Conservation (phyloP, 2,797 vertebrate species). For the Threskiornis aethiopicus region DNA sequence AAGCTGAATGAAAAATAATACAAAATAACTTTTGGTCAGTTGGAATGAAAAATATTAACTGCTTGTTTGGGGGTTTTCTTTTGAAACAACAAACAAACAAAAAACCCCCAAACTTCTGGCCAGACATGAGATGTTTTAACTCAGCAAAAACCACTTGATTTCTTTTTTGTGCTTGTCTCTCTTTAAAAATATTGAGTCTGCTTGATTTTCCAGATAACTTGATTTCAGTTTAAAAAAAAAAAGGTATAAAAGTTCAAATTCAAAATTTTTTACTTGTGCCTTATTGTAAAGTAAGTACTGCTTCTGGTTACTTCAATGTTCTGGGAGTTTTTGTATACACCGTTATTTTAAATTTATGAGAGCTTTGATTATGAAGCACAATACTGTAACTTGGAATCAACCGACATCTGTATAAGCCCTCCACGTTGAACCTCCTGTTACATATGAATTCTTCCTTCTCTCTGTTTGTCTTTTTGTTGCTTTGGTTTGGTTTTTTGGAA, state of each 20-base stretch:
- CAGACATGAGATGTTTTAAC: not conserved
- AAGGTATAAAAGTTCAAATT: not conserved
- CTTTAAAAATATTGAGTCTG: not conserved
- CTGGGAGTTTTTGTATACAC: not conserved
- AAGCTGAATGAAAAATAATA: not conserved
- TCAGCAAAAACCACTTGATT: fast-evolving
- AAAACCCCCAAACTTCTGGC: not conserved
- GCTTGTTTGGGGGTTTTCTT: not conserved
- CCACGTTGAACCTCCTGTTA: not conserved
- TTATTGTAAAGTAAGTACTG: not conserved
- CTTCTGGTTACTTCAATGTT: not conserved
- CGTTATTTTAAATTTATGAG: not conserved
- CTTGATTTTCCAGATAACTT: not conserved
- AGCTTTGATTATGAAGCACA: not conserved
- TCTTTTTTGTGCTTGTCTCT: not conserved
- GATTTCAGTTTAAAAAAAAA: not conserved
- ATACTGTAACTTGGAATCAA: not conserved
- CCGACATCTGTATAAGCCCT: not conserved
- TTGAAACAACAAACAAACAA: not conserved
- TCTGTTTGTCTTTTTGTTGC: not conserved
- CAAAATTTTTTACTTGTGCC: not conserved
- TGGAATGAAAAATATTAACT: not conserved
- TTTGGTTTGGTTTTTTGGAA: not conserved
- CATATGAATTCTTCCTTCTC: not conserved
- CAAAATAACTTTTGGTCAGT: not conserved